Conservation (phyloP, 2,888 invertebrate species). For the Leptarthrus brevirostris region DNA sequence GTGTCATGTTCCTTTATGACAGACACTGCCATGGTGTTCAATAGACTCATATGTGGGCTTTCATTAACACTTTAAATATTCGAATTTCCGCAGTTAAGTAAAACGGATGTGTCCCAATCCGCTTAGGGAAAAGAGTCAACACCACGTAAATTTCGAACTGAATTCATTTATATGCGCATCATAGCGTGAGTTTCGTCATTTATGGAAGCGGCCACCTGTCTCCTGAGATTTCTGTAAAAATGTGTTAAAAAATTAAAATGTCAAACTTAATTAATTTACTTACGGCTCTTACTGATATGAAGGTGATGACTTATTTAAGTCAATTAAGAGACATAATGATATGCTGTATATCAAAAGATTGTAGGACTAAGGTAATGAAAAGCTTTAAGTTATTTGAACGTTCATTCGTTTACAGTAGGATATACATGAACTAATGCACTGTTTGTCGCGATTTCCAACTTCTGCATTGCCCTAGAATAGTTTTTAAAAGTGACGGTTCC, state of each 20-base stretch:
- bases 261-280: conserved; percentile 39
- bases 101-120: not conserved
- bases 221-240: conserved; percentile 34
- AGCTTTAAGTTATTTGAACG: too few relatives aligned
- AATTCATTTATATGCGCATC: conserved; percentile 14
- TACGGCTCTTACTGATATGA: too few relatives aligned
- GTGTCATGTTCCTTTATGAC: not conserved
- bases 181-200: conserved; percentile 20
- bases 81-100: not conserved
- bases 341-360: too few relatives aligned
- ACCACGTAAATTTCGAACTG: not conserved
- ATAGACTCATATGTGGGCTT: not conserved
- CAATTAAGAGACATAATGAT: too few relatives aligned
- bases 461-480: too few relatives aligned
- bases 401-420: too few relatives aligned
- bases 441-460: too few relatives aligned
- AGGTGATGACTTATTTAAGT: too few relatives aligned
- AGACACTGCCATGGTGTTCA: not conserved
- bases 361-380: too few relatives aligned
- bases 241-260: conserved; percentile 28
- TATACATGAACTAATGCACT: too few relatives aligned
- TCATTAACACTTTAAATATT: not conserved
- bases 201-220: conserved; percentile 14
- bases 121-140: not conserved
- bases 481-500: too few relatives aligned